Evolutionary conservation across 2,797 vertebrate species (phyloP).

Genomic region (Oreonectes daqikongensis): DNA sequence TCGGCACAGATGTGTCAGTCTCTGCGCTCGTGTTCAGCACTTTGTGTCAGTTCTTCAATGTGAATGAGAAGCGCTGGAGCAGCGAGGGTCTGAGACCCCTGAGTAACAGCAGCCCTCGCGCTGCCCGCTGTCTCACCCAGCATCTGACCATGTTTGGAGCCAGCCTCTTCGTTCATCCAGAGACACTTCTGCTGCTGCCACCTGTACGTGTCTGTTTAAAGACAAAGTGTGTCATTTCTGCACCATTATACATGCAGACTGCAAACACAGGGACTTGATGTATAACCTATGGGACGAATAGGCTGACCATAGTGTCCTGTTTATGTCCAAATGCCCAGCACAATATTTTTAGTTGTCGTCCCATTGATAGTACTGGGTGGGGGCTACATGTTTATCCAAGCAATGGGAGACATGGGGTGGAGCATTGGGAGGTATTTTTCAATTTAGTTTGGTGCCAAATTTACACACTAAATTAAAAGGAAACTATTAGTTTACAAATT

Average conservation of each 20-base stretch:
- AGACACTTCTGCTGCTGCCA: conserved; percentile 75
- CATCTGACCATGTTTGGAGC: conserved; percentile 84
- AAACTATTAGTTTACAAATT: too few species aligned
- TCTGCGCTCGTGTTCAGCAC: conserved; percentile 77
- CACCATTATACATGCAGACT: background rate
- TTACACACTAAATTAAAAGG: too few species aligned
- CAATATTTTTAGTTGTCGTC: too few species aligned
- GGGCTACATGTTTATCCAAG: too few species aligned
- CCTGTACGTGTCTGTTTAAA: conserved; percentile 64
- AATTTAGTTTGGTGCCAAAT: too few species aligned
- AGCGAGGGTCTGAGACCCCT: conserved; percentile 76
- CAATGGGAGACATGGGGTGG: too few species aligned
- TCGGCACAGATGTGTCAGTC: conserved; percentile 58
- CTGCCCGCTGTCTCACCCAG: conserved; percentile 75
- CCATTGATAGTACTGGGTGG: too few species aligned
- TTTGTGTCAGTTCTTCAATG: conserved; percentile 77
- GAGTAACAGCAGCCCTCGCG: conserved; percentile 73
- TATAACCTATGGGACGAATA: too few species aligned
- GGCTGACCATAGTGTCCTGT: too few species aligned
- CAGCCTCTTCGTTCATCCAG: conserved; percentile 81
- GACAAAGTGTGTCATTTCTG: background rate
- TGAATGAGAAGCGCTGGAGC: conserved; percentile 72
- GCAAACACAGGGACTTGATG: background rate
- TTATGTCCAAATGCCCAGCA: too few species aligned
- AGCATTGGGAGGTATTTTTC: too few species aligned